Percentiles rank a stretch among this genome's conserved stretches.
These are phyloP conservation scores for Agriopis leucophaearia DNA, from an alignment of 2,888 invertebrate genomes.

Conservation along the genomic window DNA sequence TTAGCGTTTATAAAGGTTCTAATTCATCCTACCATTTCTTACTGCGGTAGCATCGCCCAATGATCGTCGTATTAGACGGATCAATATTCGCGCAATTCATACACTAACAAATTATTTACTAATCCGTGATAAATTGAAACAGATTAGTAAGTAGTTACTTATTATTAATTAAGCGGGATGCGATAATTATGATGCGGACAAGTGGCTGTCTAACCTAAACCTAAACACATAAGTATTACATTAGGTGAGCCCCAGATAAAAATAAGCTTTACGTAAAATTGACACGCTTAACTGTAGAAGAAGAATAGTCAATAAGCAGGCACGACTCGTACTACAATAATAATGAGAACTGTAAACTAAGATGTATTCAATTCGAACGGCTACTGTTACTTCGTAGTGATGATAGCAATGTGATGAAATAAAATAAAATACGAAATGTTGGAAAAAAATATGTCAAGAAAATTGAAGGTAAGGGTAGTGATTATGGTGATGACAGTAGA, in stretches of 20 bases:
- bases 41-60: neutral
- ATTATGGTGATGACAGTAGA: too few species aligned
- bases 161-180: too few species aligned
- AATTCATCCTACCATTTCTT: neutral
- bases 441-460: too few species aligned
- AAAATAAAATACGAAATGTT: too few species aligned
- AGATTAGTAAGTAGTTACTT: too few species aligned
- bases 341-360: conserved; percentile 32
- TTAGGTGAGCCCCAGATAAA: neutral
- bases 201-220: neutral
- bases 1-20: neutral
- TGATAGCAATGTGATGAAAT: neutral
- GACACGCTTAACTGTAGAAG: conserved; percentile 11
- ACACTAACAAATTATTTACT: too few species aligned
- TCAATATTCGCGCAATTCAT: too few species aligned
- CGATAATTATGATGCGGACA: too few species aligned
- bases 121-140: too few species aligned
- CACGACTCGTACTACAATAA: conserved; percentile 22
- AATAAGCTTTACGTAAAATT: conserved; percentile 6
- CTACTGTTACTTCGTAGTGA: conserved; percentile 5
- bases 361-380: conserved; percentile 23
- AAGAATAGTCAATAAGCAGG: conserved; percentile 7
- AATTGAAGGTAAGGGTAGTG: too few species aligned
- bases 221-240: neutral
- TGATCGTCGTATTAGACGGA: too few species aligned